Evolutionary conservation across 2,888 invertebrate genomes (phyloP).

Genomic region (Sinopyrophorus schimmeli): DNA sequence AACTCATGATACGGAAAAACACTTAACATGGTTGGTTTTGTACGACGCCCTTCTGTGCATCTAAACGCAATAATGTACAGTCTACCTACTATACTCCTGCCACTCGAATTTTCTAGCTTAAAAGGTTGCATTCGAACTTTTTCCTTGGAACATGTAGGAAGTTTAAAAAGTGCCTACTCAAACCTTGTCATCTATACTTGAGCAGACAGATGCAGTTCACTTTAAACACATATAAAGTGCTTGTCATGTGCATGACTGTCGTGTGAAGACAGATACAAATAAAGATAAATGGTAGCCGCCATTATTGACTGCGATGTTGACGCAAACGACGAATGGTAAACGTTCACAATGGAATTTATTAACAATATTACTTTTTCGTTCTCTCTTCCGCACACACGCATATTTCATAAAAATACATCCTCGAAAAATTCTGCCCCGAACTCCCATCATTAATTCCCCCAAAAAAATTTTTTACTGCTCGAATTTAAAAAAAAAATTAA

Average conservation of each 20-base stretch:
- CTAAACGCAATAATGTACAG: no score
- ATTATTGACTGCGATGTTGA: constrained; percentile 35
- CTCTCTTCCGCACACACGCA: no score
- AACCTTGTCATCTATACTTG: constrained; percentile 17
- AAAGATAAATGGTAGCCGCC: constrained; percentile 36
- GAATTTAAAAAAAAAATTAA: no score
- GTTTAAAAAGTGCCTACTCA: constrained; percentile 7
- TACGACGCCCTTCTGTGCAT: no score
- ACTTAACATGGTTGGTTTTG: no score
- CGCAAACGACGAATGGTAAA: constrained; percentile 26
- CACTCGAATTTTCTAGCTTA: no score
- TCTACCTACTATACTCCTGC: no score
- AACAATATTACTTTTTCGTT: constrained; percentile 16
- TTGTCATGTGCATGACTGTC: constrained; percentile 37
- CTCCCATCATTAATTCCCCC: not conserved
- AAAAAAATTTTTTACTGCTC: no score
- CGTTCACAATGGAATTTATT: constrained; percentile 26
- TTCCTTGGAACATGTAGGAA: no score
- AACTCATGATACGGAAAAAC: no score
- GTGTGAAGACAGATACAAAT: constrained; percentile 38
- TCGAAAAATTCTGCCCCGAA: not conserved
- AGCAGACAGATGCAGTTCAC: constrained; percentile 33
- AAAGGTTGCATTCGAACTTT: no score
- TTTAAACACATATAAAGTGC: constrained; percentile 38
- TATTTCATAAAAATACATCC: not conserved